Conservation (phyloP, 2,797 vertebrate genomes). For the Eurystomus glaucurus region DNA sequence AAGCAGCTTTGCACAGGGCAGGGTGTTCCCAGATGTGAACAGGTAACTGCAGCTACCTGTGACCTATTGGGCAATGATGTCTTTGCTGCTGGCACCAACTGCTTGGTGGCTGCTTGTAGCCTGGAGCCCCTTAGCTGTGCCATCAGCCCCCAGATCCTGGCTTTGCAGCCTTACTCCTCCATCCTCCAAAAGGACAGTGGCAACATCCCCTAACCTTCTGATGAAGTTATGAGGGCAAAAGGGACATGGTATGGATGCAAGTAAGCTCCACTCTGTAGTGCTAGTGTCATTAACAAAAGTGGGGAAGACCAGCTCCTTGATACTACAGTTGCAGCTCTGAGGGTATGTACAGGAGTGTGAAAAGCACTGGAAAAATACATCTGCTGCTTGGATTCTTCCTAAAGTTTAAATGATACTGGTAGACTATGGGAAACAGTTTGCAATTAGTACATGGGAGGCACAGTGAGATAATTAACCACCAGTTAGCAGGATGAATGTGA, state of each 20-base stretch:
- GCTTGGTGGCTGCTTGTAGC: background rate
- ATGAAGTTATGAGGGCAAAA: background rate
- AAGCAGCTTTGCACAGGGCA: background rate
- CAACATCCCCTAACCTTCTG: background rate
- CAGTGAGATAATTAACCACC: constrained; percentile 45
- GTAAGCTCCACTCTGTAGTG: fast-evolving
- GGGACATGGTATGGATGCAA: fast-evolving
- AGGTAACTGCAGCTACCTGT: background rate
- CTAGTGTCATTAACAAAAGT: background rate
- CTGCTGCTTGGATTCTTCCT: background rate
- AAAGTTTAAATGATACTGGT: background rate
- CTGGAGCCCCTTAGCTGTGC: background rate
- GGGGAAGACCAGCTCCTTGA: fast-evolving
- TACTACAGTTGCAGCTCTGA: background rate
- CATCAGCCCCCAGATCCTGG: fast-evolving
- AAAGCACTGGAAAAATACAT: background rate
- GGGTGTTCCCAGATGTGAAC: background rate
- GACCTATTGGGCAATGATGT: background rate
- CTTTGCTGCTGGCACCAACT: fast-evolving
- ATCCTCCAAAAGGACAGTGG: background rate
- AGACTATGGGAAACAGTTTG: constrained; percentile 15
- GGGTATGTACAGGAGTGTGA: background rate
- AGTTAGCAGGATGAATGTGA: constrained; percentile 59
- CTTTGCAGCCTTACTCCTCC: background rate
- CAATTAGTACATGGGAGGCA: constrained; percentile 56